A percentile compares a stretch with the other conserved stretches of the same genome.
phyloP scores from a whole-genome alignment of 2,888 invertebrate genomes.

The Caenorhabditis sp. region DNA sequence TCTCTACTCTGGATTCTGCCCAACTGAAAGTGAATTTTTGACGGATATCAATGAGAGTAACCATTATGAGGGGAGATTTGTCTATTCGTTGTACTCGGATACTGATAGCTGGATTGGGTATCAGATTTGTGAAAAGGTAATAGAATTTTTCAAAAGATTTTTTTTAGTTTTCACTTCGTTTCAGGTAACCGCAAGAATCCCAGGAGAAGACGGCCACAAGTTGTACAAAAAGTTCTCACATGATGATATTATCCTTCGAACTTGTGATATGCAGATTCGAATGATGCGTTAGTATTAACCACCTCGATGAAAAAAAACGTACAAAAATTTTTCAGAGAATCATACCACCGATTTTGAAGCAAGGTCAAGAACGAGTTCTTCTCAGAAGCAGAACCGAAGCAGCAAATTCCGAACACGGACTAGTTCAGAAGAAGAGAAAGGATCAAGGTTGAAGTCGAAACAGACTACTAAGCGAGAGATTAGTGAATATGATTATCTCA shows the following conservation, averaged over 20 bases:
- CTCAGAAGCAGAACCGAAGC: background rate
- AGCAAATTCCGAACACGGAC: background rate
- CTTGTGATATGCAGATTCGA: constrained; percentile 44
- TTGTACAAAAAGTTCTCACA: constrained; percentile 27
- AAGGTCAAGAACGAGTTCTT: background rate
- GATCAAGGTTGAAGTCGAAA: constrained; percentile 5
- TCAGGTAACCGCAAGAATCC: constrained; percentile 64
- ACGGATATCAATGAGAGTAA: constrained; percentile 67
- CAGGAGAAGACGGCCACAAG: constrained; percentile 67
- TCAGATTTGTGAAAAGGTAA: constrained; percentile 65
- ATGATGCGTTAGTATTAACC: constrained; percentile 50
- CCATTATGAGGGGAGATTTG: constrained; percentile 67
- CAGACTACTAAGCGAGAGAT: constrained; percentile 27
- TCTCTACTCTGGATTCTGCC: constrained; percentile 68
- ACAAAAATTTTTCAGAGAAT: constrained; percentile 6
- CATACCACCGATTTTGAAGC: constrained; percentile 7
- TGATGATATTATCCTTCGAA: constrained; percentile 31
- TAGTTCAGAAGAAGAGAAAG: background rate
- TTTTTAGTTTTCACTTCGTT: background rate
- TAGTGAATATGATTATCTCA: constrained; percentile 44
- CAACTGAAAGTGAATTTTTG: constrained; percentile 64
- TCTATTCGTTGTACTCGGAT: constrained; percentile 62
- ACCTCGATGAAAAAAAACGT: no score
- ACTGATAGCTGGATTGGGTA: constrained; percentile 67
- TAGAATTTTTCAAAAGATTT: no score